phyloP scores from a whole-genome alignment of 37 sponge, comb jelly and placozoan species.

The Beroe ovata region DNA sequence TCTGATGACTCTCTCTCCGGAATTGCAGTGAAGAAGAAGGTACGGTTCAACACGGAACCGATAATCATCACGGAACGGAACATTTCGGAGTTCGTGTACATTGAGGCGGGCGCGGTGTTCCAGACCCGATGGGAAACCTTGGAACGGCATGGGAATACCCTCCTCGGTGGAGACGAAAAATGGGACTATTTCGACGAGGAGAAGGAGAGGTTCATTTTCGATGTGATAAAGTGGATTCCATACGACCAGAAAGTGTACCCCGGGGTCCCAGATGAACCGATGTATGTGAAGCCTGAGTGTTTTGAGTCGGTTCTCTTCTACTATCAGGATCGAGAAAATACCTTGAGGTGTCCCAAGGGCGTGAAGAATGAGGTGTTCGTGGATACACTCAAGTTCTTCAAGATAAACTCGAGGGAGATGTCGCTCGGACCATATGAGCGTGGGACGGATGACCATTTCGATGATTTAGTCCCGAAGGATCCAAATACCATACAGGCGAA shows the following conservation, averaged over 20 bases:
- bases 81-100: slow-evolving; percentile 2
- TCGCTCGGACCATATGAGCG: slow-evolving; percentile 40
- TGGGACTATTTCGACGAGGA: slow-evolving; percentile 54
- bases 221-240: slow-evolving; percentile 23
- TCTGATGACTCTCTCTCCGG: not conserved
- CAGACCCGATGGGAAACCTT: slow-evolving; percentile 60
- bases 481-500: not conserved
- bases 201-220: slow-evolving; percentile 46
- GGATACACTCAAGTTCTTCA: slow-evolving; percentile 51
- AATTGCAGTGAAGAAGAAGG: not conserved
- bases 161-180: slow-evolving; percentile 40
- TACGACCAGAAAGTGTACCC: not conserved
- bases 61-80: not conserved
- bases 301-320: slow-evolving; percentile 51
- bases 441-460: not conserved
- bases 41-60: slow-evolving; percentile 9
- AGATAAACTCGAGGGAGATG: slow-evolving; percentile 2
- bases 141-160: slow-evolving; percentile 27
- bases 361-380: slow-evolving; percentile 23
- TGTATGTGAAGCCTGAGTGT: slow-evolving; percentile 43
- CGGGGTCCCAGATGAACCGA: slow-evolving; percentile 47
- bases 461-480: not conserved
- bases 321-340: slow-evolving; percentile 43
- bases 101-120: slow-evolving; percentile 47
- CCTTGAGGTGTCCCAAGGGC: slow-evolving; percentile 48